Evolutionary conservation across 1,140 invertebrate species (phyloP).

Genomic region (Liolophura sinensis): DNA sequence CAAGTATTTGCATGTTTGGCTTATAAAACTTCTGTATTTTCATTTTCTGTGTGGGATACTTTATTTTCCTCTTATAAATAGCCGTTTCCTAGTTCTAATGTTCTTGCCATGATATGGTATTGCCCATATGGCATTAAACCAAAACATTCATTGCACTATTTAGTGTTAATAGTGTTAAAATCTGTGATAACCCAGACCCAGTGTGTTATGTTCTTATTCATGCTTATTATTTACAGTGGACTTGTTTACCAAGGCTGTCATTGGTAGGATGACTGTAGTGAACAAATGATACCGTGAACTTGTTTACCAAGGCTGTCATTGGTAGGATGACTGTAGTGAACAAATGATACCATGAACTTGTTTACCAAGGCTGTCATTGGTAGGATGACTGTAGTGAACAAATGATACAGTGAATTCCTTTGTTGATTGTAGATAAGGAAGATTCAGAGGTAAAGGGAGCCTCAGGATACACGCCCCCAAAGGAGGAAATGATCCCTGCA

Average conservation of each 20-base stretch:
- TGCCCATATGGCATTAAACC: not conserved
- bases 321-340: not conserved
- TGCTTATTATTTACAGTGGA: too few relatives aligned
- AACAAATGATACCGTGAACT: not conserved
- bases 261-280: not conserved
- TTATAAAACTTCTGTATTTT: too few relatives aligned
- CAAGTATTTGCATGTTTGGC: too few relatives aligned
- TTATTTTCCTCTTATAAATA: too few relatives aligned
- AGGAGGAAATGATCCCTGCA: constrained; percentile 36
- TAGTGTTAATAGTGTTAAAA: not conserved
- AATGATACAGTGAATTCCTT: not conserved
- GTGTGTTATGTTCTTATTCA: too few relatives aligned
- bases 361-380: not conserved
- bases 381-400: not conserved
- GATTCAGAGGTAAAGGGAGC: constrained; percentile 35
- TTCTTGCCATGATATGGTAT: constrained; percentile 14
- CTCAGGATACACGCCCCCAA: constrained; percentile 32
- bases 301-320: not conserved
- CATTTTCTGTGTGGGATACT: too few relatives aligned
- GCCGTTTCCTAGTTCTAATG: too few relatives aligned
- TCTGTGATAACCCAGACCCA: too few relatives aligned
- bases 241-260: not conserved
- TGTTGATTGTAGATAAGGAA: not conserved
- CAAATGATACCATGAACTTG: not conserved
- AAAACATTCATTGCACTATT: not conserved